phyloP scores from a whole-genome alignment of 2,888 invertebrate species.

The Morpho achilles region DNA sequence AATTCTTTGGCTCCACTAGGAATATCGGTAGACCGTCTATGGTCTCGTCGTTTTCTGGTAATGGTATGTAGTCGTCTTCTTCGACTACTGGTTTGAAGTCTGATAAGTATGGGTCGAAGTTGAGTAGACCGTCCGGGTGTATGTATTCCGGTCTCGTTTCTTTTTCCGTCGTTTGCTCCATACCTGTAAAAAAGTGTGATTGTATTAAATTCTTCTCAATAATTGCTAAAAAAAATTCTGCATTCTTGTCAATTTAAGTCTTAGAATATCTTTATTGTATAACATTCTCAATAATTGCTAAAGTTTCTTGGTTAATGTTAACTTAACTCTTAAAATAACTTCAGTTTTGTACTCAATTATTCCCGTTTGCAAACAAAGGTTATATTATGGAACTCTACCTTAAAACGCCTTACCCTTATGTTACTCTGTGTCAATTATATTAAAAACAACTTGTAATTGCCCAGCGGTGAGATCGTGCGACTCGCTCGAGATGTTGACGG shows the following conservation, averaged over 20 bases:
- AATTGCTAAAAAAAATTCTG: too few relatives aligned
- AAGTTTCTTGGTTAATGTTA: too few relatives aligned
- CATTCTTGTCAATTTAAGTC: too few relatives aligned
- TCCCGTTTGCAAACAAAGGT: too few relatives aligned
- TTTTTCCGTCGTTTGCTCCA: conserved; percentile 61
- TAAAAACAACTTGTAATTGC: too few relatives aligned
- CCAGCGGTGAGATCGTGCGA: too few relatives aligned
- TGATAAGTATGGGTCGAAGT: conserved; percentile 66
- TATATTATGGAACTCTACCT: too few relatives aligned
- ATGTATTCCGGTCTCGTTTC: conserved; percentile 69
- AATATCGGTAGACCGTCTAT: conserved; percentile 90
- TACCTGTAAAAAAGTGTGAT: conserved; percentile 44
- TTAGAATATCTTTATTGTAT: not conserved
- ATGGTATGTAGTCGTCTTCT: conserved; percentile 72
- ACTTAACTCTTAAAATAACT: too few relatives aligned
- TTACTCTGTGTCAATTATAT: too few relatives aligned
- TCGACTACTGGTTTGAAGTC: conserved; percentile 65
- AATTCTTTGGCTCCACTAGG: conserved; percentile 90
- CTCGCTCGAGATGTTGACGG: too few relatives aligned
- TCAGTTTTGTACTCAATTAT: too few relatives aligned
- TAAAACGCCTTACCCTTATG: too few relatives aligned
- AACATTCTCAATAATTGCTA: not conserved
- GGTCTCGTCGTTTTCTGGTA: conserved; percentile 79
- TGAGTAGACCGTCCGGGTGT: conserved; percentile 64
- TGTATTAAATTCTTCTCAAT: not conserved